These are phyloP conservation scores for Drosophila mojavensis DNA, from an alignment of 1,140 invertebrate genomes.

Conservation along the genomic window DNA sequence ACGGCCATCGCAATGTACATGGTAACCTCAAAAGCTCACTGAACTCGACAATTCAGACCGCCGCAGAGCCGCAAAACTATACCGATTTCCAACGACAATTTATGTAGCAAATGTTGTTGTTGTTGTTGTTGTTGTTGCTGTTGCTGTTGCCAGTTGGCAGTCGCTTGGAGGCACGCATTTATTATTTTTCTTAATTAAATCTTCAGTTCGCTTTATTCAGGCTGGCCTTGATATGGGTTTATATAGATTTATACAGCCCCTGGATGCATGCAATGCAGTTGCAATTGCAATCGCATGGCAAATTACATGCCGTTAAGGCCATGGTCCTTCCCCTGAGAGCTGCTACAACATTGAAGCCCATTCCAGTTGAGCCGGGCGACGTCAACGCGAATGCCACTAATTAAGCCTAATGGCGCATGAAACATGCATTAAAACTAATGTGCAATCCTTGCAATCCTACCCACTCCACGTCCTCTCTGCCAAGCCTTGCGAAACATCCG, in stretches of 20 bases:
- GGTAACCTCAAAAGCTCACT: slow-evolving; percentile 40
- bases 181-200: slow-evolving; percentile 81
- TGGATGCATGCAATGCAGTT: slow-evolving; percentile 33
- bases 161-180: slow-evolving; percentile 51
- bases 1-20: slow-evolving; percentile 30
- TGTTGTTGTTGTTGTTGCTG: not conserved
- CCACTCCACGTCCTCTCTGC: not conserved
- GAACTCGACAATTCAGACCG: slow-evolving; percentile 10
- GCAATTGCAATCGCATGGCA: slow-evolving; percentile 55
- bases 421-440: slow-evolving; percentile 82
- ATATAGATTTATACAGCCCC: slow-evolving; percentile 51
- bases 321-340: not conserved
- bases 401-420: slow-evolving; percentile 82
- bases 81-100: slow-evolving; percentile 52
- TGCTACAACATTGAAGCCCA: slow-evolving; percentile 57
- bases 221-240: slow-evolving; percentile 42
- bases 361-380: slow-evolving; percentile 51
- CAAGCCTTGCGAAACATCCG: not conserved
- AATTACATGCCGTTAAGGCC: slow-evolving; percentile 48
- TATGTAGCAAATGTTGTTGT: slow-evolving; percentile 49
- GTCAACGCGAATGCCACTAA: slow-evolving; percentile 60
- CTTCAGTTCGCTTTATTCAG: slow-evolving; percentile 47
- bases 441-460: slow-evolving; percentile 56
- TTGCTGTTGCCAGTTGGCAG: slow-evolving; percentile 11
- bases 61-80: slow-evolving; percentile 6